These are phyloP conservation scores for Macroramphosus scolopax DNA, from an alignment of 2,797 vertebrate genomes.

Conservation along the genomic window DNA sequence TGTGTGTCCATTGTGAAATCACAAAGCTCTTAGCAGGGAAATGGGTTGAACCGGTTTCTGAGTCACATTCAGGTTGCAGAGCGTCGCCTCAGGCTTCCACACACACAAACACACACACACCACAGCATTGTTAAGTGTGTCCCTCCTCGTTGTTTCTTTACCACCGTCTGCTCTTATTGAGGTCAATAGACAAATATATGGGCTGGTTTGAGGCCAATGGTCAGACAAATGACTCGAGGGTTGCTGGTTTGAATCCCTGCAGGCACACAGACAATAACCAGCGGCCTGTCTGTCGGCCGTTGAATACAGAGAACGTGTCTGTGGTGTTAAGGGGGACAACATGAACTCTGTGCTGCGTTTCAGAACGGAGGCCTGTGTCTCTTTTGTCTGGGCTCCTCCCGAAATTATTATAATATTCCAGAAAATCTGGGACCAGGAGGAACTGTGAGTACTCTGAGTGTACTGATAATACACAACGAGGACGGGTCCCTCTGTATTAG, in stretches of 20 bases:
- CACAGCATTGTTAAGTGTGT: slow-evolving; percentile 56
- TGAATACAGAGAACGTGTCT: background rate
- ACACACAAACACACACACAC: slow-evolving; percentile 21
- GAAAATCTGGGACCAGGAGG: too few species aligned
- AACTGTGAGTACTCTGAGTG: too few species aligned
- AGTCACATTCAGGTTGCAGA: slow-evolving; percentile 63
- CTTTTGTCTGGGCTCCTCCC: background rate
- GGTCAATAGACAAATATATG: slow-evolving; percentile 49
- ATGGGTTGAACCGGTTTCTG: slow-evolving; percentile 66
- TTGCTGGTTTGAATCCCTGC: slow-evolving; percentile 35
- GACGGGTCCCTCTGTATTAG: background rate
- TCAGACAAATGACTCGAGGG: slow-evolving; percentile 28
- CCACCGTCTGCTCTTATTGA: slow-evolving; percentile 42
- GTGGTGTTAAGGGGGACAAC: slow-evolving; percentile 7
- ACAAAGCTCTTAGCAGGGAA: slow-evolving; percentile 60
- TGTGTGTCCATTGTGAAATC: slow-evolving; percentile 46
- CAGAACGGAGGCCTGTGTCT: background rate
- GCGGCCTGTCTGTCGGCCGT: slow-evolving; percentile 8
- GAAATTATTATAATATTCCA: too few species aligned
- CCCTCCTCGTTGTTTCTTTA: slow-evolving; percentile 32
- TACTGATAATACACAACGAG: too few species aligned
- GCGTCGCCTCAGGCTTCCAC: slow-evolving; percentile 43
- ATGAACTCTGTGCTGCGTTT: slow-evolving; percentile 24
- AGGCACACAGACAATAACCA: slow-evolving; percentile 11
- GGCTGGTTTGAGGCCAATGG: slow-evolving; percentile 29